Evolutionary conservation across 2,113 vertebrate genomes (phyloP), one percentile per base, ranked within the genome.

Genomic region (Antigone vipio): DNA sequence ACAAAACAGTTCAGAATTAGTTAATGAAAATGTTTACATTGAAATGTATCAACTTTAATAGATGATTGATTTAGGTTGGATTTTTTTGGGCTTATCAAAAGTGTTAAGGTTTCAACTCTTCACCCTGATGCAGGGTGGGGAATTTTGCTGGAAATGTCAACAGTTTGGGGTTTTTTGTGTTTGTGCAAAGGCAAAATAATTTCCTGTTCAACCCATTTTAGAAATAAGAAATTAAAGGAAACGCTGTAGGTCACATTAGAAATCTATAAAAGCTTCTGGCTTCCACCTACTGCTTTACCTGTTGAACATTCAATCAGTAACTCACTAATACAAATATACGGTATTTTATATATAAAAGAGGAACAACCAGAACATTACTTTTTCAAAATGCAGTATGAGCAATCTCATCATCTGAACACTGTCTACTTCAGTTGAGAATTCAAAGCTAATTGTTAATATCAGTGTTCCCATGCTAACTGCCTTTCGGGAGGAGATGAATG

Each of bases 81-180:
- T 9, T 49, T 45, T 74, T 84, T 88, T 44, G 40, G 16, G 40
- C 11, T 89, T 82, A 21, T 47, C 30, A 1, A 23, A 52, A 79
- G 20, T 38, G 11, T 52, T 64, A 74, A 44, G 11, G 20, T 91
- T 95, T 89, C 76, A 94, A 34, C 38, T 89, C 34, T 50, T 91
- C 53, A 42, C 50, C 22, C 80, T 85, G 74, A 15, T 64, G 55
- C 35, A 72, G 49, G 59, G 44, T 32, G 80, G 93, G 84, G 89
- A 91, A 78, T 92, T 96, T 75, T 73, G 55, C 59, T 96, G 85
- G 88, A 90, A 96, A 93, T 73, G 40, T 53, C 45, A 50, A 3
- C 8, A 20, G 16, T 9, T 64, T 87, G 66, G 38, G 15, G 1
- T 55, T 93, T 78, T 71, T 73, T 62, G 47, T 77, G 52, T 60